A percentile compares a stretch with the other conserved stretches of the same genome.
phyloP scores from a whole-genome alignment of 2,888 invertebrate genomes.

The Acrobeloides nanus region DNA sequence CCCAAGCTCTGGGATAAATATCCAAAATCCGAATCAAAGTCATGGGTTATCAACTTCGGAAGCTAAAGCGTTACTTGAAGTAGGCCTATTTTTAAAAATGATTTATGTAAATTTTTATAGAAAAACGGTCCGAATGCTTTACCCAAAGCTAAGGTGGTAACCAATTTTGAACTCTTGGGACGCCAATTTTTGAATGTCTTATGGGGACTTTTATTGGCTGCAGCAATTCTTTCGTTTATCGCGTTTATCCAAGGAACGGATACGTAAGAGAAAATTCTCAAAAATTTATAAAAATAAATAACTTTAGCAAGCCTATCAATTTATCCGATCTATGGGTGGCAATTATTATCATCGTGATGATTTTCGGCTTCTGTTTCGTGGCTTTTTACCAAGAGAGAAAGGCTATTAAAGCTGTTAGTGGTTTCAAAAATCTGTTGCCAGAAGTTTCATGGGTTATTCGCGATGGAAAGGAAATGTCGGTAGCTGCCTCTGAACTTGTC shows the following conservation, averaged over 20 bases:
- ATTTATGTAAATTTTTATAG: no score
- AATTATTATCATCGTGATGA: conserved; percentile 38
- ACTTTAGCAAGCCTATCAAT: conserved; percentile 28
- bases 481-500: conserved; percentile 38
- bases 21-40: conserved; percentile 8
- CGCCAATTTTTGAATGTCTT: conserved; percentile 29
- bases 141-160: conserved; percentile 29
- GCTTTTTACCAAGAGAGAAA: conserved; percentile 39
- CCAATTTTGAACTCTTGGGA: conserved; percentile 24
- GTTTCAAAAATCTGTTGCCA: conserved; percentile 37
- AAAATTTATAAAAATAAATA: background rate
- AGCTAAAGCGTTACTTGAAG: no score
- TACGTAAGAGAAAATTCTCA: no score
- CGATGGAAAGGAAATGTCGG: conserved; percentile 29
- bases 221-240: conserved; percentile 20
- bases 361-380: conserved; percentile 39
- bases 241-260: conserved; percentile 10
- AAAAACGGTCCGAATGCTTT: conserved; percentile 30
- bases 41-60: conserved; percentile 6
- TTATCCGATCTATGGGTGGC: conserved; percentile 34
- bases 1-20: no score
- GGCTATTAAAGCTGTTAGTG: conserved; percentile 30
- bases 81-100: no score
- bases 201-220: conserved; percentile 25
- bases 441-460: conserved; percentile 33